phyloP scores from a whole-genome alignment of 2,888 invertebrate genomes.

The Chesias legatella region DNA sequence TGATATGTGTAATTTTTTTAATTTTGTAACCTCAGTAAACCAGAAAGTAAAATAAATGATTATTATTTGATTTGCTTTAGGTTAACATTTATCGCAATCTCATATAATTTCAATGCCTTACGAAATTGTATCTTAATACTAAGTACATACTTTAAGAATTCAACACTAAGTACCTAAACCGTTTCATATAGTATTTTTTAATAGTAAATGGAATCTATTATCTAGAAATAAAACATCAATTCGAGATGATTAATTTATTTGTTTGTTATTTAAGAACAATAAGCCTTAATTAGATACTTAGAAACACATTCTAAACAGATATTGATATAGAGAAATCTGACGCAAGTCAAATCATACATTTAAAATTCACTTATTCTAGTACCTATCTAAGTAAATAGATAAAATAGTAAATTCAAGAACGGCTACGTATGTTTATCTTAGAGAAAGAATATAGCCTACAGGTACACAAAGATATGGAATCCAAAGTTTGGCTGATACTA shows the following conservation, averaged over 20 bases:
- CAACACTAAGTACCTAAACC: too few relatives aligned
- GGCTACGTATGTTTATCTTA: slow-evolving; percentile 15
- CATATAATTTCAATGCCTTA: too few relatives aligned
- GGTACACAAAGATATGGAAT: slow-evolving; percentile 41
- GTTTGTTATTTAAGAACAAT: slow-evolving; percentile 69
- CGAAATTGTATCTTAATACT: too few relatives aligned
- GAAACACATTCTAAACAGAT: slow-evolving; percentile 66
- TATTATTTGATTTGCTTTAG: too few relatives aligned
- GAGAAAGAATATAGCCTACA: slow-evolving; percentile 32
- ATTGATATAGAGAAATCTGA: slow-evolving; percentile 59
- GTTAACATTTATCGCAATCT: too few relatives aligned
- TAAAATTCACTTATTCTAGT: slow-evolving; percentile 40
- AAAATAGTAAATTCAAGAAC: slow-evolving; percentile 38
- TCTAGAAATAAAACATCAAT: slow-evolving; percentile 56
- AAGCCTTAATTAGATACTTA: slow-evolving; percentile 71
- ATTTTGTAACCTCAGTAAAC: too few relatives aligned
- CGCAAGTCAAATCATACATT: slow-evolving; percentile 63
- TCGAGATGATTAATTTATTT: slow-evolving; percentile 73
- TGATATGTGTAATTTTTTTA: too few relatives aligned
- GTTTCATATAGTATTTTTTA: slow-evolving; percentile 14
- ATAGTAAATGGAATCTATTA: slow-evolving; percentile 2
- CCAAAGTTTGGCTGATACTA: slow-evolving; percentile 35
- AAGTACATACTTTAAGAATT: too few relatives aligned
- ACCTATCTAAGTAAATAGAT: slow-evolving; percentile 29
- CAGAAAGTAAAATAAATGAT: too few relatives aligned